Evolutionary conservation across 2,888 invertebrate genomes (phyloP).

Genomic region (Apotomis capreana): DNA sequence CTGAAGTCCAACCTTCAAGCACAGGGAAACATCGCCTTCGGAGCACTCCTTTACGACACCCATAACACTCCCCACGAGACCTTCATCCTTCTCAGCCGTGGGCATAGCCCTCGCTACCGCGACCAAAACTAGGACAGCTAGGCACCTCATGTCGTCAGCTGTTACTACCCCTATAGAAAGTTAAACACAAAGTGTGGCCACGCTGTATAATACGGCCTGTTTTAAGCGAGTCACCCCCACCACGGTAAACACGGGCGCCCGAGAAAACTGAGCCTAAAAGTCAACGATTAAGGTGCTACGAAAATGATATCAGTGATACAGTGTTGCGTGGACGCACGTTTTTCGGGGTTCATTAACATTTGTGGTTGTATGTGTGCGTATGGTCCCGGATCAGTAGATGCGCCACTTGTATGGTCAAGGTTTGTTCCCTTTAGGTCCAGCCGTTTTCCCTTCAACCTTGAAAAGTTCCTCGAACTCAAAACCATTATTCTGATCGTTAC

Average conservation of each 20-base stretch:
- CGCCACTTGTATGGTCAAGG: conserved; percentile 50
- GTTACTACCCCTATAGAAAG: conserved; percentile 74
- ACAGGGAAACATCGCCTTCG: conserved; percentile 86
- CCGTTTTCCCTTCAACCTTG: neutral
- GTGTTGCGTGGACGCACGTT: conserved; percentile 66
- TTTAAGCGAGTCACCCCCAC: conserved; percentile 80
- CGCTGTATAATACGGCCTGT: conserved; percentile 71
- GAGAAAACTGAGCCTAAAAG: conserved; percentile 78
- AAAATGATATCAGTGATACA: conserved; percentile 73
- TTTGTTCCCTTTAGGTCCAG: conserved; percentile 36
- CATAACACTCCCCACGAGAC: conserved; percentile 77
- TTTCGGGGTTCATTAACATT: conserved; percentile 64
- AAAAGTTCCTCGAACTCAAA: neutral
- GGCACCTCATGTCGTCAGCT: conserved; percentile 73
- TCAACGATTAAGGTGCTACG: conserved; percentile 71
- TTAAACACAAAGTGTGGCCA: conserved; percentile 75
- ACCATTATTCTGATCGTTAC: neutral
- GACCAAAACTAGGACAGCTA: conserved; percentile 79
- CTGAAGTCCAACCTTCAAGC: conserved; percentile 85
- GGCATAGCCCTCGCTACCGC: conserved; percentile 79
- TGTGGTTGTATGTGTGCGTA: conserved; percentile 44
- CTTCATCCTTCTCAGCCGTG: conserved; percentile 78
- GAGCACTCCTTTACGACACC: conserved; percentile 88
- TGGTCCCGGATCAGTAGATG: conserved; percentile 55
- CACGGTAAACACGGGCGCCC: conserved; percentile 55